Conservation (phyloP, 1,140 invertebrate genomes). For the Drosophila tropicalis region DNA sequence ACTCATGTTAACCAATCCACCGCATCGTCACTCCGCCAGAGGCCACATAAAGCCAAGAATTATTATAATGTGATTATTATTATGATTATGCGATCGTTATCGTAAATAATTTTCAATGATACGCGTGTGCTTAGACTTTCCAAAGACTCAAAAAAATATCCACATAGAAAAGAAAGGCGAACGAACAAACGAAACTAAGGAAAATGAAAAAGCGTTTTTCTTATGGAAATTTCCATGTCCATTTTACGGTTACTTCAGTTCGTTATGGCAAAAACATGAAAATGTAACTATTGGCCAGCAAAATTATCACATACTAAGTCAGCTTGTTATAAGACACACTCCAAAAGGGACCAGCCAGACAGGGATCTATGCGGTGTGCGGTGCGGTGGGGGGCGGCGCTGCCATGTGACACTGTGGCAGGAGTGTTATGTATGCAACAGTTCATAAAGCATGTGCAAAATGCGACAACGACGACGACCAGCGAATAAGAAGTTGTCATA, state of each 20-base stretch:
- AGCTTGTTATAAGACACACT: slow-evolving; percentile 58
- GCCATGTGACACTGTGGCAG: neutral
- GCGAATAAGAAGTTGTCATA: slow-evolving; percentile 36
- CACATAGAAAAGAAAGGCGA: neutral
- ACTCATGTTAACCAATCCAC: neutral
- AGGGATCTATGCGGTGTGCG: neutral
- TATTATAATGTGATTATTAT: slow-evolving; percentile 82
- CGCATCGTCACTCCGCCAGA: slow-evolving; percentile 19
- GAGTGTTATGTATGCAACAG: slow-evolving; percentile 66
- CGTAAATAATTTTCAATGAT: slow-evolving; percentile 81
- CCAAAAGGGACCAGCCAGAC: neutral
- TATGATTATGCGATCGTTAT: slow-evolving; percentile 82
- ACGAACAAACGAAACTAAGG: neutral
- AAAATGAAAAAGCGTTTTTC: slow-evolving; percentile 22
- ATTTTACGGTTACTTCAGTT: slow-evolving; percentile 30
- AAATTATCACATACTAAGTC: slow-evolving; percentile 80
- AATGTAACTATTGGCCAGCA: slow-evolving; percentile 72
- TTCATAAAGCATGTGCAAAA: slow-evolving; percentile 69
- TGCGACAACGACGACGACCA: slow-evolving; percentile 4
- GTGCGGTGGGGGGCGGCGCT: neutral
- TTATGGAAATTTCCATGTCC: slow-evolving; percentile 64
- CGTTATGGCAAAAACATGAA: slow-evolving; percentile 68
- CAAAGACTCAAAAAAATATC: neutral
- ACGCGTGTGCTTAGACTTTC: slow-evolving; percentile 69
- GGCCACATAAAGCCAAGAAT: slow-evolving; percentile 75